phyloP scores from a whole-genome alignment of 2,888 invertebrate species.

The Cantharis nigra region DNA sequence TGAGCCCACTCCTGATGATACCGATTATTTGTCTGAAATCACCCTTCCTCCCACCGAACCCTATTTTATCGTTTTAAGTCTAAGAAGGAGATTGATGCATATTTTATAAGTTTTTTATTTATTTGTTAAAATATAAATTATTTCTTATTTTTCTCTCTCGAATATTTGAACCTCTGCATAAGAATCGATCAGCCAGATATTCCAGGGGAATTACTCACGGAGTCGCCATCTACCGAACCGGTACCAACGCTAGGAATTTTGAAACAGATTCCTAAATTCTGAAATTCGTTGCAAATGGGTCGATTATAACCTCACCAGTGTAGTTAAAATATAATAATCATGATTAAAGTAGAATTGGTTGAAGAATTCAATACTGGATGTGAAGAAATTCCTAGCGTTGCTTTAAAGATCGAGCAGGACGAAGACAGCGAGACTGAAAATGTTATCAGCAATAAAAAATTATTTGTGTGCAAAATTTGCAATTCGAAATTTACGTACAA shows the following conservation, averaged over 20 bases:
- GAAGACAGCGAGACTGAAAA: background rate
- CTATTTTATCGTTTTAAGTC: too few species aligned
- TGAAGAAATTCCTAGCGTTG: background rate
- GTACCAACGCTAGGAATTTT: background rate
- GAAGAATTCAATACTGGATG: background rate
- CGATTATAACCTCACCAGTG: background rate
- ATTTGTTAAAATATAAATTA: too few species aligned
- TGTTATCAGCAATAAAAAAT: background rate
- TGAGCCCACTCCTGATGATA: background rate
- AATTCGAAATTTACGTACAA: background rate
- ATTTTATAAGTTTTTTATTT: too few species aligned
- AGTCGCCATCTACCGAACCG: background rate
- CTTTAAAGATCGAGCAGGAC: background rate
- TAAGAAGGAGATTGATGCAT: too few species aligned
- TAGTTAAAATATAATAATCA: background rate
- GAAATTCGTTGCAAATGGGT: too few species aligned
- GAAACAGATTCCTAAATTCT: background rate
- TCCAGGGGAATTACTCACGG: background rate
- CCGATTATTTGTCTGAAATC: background rate
- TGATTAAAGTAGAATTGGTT: background rate
- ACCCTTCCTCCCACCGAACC: too few species aligned
- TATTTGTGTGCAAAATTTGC: background rate
- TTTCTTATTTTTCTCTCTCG: too few species aligned
- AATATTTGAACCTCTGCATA: background rate
- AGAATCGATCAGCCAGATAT: background rate